These are phyloP conservation scores for Eupeodes latifasciatus DNA, from an alignment of 2,888 invertebrate species.

Conservation along the genomic window DNA sequence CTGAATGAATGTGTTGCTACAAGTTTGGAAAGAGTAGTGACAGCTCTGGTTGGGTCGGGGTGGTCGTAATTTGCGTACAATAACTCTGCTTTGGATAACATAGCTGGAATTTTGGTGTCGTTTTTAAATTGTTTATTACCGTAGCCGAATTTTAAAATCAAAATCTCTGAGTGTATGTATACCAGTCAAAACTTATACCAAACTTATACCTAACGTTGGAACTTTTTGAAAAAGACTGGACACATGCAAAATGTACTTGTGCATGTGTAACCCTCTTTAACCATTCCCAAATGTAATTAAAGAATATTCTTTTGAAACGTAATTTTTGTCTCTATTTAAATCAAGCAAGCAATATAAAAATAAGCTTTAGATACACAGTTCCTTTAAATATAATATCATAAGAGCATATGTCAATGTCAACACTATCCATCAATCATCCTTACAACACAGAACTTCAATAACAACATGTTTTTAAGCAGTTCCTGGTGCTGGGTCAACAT, in stretches of 20 bases:
- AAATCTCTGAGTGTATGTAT: neutral
- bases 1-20: neutral
- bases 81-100: no score
- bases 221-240: no score
- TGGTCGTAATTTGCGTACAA: no score
- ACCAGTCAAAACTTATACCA: no score
- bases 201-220: no score
- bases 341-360: neutral
- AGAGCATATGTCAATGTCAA: neutral
- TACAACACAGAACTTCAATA: neutral
- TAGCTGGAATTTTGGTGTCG: no score
- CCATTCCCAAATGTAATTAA: no score
- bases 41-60: no score
- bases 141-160: conserved; percentile 1
- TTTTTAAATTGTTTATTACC: conserved; percentile 1
- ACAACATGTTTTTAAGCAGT: conserved; percentile 69
- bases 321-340: neutral
- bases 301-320: neutral
- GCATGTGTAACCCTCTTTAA: no score
- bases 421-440: neutral
- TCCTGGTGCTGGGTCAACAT: conserved; percentile 81
- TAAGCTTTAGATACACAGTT: neutral
- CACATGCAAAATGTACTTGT: no score
- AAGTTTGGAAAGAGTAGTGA: neutral
- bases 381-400: neutral